Percentiles rank a stretch among this genome's conserved stretches.
Conservation (phyloP, 2,888 invertebrate genomes). For the Adelognathus sp. region DNA sequence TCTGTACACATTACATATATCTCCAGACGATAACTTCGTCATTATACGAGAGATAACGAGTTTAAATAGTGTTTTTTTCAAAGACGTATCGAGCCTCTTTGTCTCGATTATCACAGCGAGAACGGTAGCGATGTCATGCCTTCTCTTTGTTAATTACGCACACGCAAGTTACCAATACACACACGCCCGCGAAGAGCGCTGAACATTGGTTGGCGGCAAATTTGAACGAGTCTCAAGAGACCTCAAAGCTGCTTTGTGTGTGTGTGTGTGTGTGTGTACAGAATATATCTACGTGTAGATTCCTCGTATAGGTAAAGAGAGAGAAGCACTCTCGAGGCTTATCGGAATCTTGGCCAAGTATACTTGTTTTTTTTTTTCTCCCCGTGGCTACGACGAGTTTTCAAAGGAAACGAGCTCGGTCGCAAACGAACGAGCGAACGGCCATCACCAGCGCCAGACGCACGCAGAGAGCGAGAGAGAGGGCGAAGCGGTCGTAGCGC, state of each 20-base stretch:
- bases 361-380: conserved; percentile 70
- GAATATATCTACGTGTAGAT: too few species aligned
- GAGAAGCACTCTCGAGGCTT: conserved; percentile 51
- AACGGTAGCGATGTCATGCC: not conserved
- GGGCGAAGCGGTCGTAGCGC: conserved; percentile 49
- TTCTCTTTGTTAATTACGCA: conserved; percentile 37
- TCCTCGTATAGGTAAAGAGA: conserved; percentile 14
- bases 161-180: not conserved
- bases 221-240: not conserved
- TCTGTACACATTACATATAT: too few species aligned
- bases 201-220: not conserved
- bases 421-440: conserved; percentile 41
- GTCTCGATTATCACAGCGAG: not conserved
- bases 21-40: too few species aligned
- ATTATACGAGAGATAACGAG: too few species aligned
- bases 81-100: too few species aligned
- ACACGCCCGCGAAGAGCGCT: not conserved
- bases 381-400: not conserved
- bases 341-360: conserved; percentile 68
- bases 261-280: too few species aligned
- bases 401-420: conserved; percentile 22
- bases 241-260: too few species aligned
- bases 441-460: conserved; percentile 61
- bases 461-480: not conserved
- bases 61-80: too few species aligned